These are phyloP conservation scores for Strigops habroptila DNA, from an alignment of 2,113 vertebrate species.

Conservation along the genomic window DNA sequence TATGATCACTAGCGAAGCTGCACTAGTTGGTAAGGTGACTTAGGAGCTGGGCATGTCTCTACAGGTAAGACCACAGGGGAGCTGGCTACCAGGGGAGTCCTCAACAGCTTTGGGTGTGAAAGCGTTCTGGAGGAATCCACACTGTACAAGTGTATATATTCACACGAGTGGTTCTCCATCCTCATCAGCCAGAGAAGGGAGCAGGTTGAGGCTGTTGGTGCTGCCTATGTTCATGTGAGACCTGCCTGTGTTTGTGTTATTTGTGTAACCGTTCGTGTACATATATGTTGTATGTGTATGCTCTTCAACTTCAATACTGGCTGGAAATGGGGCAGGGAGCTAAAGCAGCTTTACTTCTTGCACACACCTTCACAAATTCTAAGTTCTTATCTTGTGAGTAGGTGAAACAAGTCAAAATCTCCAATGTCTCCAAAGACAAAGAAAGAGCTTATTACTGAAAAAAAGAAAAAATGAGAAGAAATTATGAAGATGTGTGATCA, in stretches of 20 bases:
- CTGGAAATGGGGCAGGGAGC: background rate
- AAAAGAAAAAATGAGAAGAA: background rate
- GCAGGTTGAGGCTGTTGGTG: background rate
- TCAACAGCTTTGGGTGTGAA: background rate
- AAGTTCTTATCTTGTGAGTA: background rate
- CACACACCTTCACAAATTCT: background rate
- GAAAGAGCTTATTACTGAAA: background rate
- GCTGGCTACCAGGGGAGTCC: background rate
- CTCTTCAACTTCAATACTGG: background rate
- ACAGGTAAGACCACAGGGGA: background rate
- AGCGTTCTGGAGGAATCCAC: background rate
- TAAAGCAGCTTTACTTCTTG: accelerated
- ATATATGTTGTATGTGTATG: background rate
- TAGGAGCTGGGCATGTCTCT: background rate
- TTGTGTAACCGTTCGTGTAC: background rate
- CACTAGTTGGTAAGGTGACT: background rate
- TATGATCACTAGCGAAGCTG: background rate
- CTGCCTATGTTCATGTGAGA: background rate
- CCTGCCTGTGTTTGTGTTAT: background rate
- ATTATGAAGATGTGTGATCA: background rate
- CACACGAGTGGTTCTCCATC: background rate
- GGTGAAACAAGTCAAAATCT: background rate
- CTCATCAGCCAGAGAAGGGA: background rate
- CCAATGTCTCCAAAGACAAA: background rate
- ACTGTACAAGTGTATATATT: background rate